Base-by-base conservation (phyloP, 2,888 invertebrate genomes). In the Drosophila emarginata region DNA sequence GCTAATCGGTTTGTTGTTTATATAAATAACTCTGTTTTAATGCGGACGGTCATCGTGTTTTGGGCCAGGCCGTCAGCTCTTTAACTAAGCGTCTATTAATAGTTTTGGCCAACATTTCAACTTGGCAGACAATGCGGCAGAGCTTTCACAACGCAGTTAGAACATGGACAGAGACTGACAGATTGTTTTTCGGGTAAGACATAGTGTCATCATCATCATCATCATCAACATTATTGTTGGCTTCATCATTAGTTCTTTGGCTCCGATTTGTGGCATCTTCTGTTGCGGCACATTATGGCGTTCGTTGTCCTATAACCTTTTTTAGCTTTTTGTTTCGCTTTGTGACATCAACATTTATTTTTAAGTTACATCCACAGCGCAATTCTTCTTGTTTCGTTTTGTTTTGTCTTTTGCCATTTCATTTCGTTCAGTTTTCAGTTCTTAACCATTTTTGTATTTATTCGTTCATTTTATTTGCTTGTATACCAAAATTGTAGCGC, bases 321-420 rank as follows among this genome's bases (percentile, higher is more conserved):
- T 59, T 40, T 69, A 58, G 53, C 67, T 37, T 76, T 66, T 66
- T 58, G 62, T 65, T 63, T 53, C 50, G 54, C 51, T 68, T 74
- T 76, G 85, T 88, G 87, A 87, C 87, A 84, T 88, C 86, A 82
- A 86, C 84, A 67, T 86, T 83, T 88, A 87, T 87, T 87, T 87
- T 82, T 76, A 76, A 77, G 79, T 83, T 78, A 69, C 77, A 72
- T 72, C 56, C 63, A 69, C 58, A 23, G 63, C 54, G 36, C 63
- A 63, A 69, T 69, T 58, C 62, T 54, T 63, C 36, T 40, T 50
- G 37, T 57, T 61, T 64, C 23, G 71, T 57, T 61, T 64, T 23
- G 71, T 56, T 72, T 40, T 60, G 53, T 65, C 71, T 65, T 57
- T 59, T 37, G 53, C 32, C 36, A 57, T 61, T 64, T 32, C 5